Evolutionary conservation across 2,888 invertebrate species (phyloP).

Genomic region (Ceratothoa steindachneri): DNA sequence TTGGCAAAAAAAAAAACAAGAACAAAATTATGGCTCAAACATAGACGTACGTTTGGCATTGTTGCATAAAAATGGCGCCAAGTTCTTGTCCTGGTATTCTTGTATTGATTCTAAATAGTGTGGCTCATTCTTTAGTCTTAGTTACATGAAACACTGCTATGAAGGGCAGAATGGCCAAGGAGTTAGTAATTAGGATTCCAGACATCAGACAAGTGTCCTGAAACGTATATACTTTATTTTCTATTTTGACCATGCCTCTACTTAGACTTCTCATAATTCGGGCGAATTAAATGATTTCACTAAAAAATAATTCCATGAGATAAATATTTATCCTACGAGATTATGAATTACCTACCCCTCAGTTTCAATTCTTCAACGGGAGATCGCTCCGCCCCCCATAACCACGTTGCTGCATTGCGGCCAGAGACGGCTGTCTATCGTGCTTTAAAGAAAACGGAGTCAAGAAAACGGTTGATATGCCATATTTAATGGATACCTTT

Average conservation of each 20-base stretch:
- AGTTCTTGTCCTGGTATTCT: slow-evolving; percentile 15
- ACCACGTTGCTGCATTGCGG: slow-evolving; percentile 12
- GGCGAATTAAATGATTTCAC: too few relatives aligned
- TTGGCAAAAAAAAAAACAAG: neutral
- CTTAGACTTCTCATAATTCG: too few relatives aligned
- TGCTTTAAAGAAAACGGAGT: neutral
- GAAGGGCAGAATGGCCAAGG: too few relatives aligned
- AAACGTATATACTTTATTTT: neutral
- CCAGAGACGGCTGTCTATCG: neutral
- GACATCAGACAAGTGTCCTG: too few relatives aligned
- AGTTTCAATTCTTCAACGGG: neutral
- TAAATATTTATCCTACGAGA: too few relatives aligned
- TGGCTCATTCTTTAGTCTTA: neutral
- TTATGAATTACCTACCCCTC: too few relatives aligned
- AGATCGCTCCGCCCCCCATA: neutral
- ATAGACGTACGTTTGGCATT: slow-evolving; percentile 7
- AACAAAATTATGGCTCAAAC: neutral
- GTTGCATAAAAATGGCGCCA: slow-evolving; percentile 12
- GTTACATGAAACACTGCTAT: neutral
- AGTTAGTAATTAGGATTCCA: too few relatives aligned
- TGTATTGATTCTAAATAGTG: slow-evolving; percentile 8
- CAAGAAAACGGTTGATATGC: neutral
- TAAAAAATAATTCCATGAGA: too few relatives aligned
- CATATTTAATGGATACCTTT: neutral
- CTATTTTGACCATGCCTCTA: neutral